Evolutionary conservation across 2,113 vertebrate species (phyloP), one percentile per base, ranked within the genome.

Genomic region (Forbesichthys papilliferus): DNA sequence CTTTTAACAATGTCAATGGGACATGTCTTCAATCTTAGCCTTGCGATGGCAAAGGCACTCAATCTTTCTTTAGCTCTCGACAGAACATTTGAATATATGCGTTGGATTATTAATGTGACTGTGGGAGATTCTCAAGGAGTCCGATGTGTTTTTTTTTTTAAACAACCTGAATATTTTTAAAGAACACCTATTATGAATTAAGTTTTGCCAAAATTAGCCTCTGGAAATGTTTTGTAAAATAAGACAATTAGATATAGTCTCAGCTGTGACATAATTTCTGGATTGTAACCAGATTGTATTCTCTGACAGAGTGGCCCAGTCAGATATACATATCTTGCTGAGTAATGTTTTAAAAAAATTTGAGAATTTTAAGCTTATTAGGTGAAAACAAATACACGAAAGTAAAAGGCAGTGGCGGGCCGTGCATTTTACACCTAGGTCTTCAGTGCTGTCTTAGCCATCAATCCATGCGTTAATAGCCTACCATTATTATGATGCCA

Each of bases 31-130:
- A 95, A 95, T 96, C 95, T 96, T 95, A 90, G 94, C 94, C 93
- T 92, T 92, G 93, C 90, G 92, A 92, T 91, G 93, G 93, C 94
- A 91, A 82, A 93, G 92, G 92, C 87, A 93, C 93, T 96, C 95
- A 93, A 95, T 96, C 95, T 95, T 96, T 94, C 95, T 96, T 95
- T 94, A 94, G 94, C 90, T 92, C 90, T 87, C 88, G 94, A 96
- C 94, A 96, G 96, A 96, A 93, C 91, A 96, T 97, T 95, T 97
- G 95, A 96, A 96, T 98, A 95, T 92, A 93, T 94, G 94, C 91
- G 87, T 85, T 89, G 93, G 89, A 92, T 96, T 96, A 96, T 98
- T 94, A 96, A 97, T 96, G 93, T 93, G 93, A 94, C 91, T 86
- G 93, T 91, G 88, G 87, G 74, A 71, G 92, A 90, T 91, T 93